Evolutionary conservation across 2,797 vertebrate genomes (phyloP).

Genomic region (Cryptoblepharus egeriae): DNA sequence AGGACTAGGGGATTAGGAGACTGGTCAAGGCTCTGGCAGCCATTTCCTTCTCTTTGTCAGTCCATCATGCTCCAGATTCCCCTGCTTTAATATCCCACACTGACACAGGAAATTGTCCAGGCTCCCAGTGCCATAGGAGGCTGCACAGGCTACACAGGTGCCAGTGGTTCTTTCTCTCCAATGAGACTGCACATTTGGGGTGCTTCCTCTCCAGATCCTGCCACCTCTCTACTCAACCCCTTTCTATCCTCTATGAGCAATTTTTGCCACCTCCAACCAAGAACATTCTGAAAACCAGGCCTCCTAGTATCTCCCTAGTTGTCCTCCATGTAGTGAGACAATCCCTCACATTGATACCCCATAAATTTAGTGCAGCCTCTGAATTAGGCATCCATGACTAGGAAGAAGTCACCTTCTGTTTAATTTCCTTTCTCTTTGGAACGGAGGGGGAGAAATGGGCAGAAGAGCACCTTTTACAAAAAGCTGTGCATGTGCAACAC

Average conservation of each 20-base stretch:
- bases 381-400: not conserved
- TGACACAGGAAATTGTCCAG: too few species aligned
- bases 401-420: not conserved
- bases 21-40: not conserved
- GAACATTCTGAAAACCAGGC: not conserved
- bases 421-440: not conserved
- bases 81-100: too few species aligned
- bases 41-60: not conserved
- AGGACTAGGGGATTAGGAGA: too few species aligned
- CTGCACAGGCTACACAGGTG: not conserved
- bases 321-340: not conserved
- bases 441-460: not conserved
- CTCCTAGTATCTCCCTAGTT: not conserved
- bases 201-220: not conserved
- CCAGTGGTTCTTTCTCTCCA: not conserved
- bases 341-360: not conserved
- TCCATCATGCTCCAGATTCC: not conserved
- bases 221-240: too few species aligned
- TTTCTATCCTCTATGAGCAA: not conserved
- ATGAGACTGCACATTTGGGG: not conserved
- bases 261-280: not conserved
- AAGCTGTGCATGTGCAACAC: not conserved
- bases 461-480: not conserved
- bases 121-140: too few species aligned
- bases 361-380: not conserved